Evolutionary conservation across 2,888 invertebrate genomes (phyloP).

Genomic region (Scelioninae gen. 2): DNA sequence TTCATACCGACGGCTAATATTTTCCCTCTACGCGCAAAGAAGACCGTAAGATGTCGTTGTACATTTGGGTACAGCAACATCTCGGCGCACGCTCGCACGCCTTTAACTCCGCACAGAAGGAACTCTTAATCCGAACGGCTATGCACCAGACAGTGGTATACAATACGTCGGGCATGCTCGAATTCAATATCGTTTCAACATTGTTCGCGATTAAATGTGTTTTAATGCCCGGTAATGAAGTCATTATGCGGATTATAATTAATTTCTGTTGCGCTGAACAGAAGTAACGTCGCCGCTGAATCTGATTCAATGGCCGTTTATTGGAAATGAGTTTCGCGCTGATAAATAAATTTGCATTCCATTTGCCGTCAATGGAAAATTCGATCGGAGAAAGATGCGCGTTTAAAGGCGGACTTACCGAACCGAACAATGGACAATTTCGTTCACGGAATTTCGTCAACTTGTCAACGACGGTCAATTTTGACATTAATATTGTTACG

Average conservation of each 20-base stretch:
- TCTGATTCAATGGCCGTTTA: conserved; percentile 2
- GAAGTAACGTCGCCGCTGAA: not conserved
- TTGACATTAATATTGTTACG: no score
- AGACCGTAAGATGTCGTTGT: conserved; percentile 8
- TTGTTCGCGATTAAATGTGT: conserved; percentile 27
- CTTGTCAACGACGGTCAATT: no score
- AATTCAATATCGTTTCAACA: conserved; percentile 15
- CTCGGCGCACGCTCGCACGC: conserved; percentile 12
- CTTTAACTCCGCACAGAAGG: conserved; percentile 11
- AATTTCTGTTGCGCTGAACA: not conserved
- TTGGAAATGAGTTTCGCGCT: not conserved
- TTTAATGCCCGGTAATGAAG: conserved; percentile 5
- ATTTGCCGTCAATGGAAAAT: not conserved
- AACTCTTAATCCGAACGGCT: conserved; percentile 21
- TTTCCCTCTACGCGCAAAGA: not conserved
- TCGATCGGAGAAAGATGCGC: not conserved
- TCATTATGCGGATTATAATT: conserved; percentile 8
- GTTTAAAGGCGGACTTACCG: no score
- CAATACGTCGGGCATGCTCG: conserved; percentile 16
- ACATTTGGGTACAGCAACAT: conserved; percentile 6
- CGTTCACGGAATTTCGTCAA: no score
- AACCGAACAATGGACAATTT: no score
- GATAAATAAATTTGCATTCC: not conserved
- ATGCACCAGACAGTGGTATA: conserved; percentile 18
- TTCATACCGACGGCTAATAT: conserved; percentile 7